Base-by-base conservation (phyloP, 2,797 vertebrate species). In the Garrulus glandarius region DNA sequence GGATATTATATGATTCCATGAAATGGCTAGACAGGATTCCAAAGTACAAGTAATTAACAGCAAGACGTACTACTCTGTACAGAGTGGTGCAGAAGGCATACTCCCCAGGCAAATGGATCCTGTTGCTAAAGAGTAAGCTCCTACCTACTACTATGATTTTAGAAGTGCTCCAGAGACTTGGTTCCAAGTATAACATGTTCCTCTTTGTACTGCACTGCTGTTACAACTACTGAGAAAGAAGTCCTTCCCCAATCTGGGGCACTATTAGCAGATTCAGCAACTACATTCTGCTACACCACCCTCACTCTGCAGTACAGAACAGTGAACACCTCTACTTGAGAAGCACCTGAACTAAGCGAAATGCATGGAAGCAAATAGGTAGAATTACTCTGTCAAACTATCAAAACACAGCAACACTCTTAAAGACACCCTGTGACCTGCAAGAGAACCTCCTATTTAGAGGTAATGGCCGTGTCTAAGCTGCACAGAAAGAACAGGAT, bases 161-260 rank as follows among this genome's bases (percentile, higher is more conserved):
- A 41, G 22, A 80, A 78, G 22, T 2, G 8, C 17, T 68, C 22
- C 21, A 29, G n/a, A 72, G 39, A 80, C 34, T 15, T 29, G 27
- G 17, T 20, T 64, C 36, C 29, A 43, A 34, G 39, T 32, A 6
- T 9, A 39, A 44, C 0, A 0, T 3, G 6, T 5, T 82, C 18
- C n/a, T 91, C 32, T 55, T 70, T 8, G 7, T 21, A 64, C 13
- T 17, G 22, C 1, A 41, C n/a, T 49, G 56, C 27, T 60, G 16
- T 29, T 41, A 46, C 13, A 80, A 18, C 46, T 36, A 17, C 1
- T 15, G 46, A 69, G n/a, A 81, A 83, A 57, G 26, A 75, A 59
- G 8, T 2, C 9, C 13, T 68, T 53, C 43, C 16, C 15, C 19
- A 63, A 0, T 17, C 29, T 27, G 24, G 9, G 13, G 18, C 46